Evolutionary conservation across 53 echinoderm and acorn worm species (phyloP), one percentile per base, ranked within the genome.

Genomic region (Stichopus horrens): DNA sequence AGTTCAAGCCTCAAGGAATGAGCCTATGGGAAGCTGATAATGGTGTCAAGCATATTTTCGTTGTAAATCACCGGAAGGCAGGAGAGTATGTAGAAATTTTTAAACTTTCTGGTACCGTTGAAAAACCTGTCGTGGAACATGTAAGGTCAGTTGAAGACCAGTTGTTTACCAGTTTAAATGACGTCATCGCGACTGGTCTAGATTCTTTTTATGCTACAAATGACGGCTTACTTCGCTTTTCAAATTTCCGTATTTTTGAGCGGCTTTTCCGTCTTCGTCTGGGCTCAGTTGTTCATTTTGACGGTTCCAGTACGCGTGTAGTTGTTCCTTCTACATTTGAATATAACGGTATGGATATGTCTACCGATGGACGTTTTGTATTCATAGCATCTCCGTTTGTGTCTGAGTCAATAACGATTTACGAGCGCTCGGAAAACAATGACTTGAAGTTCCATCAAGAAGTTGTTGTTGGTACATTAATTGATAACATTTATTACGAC

Each of bases 241-340:
- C 87, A 2, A 18, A 8, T 10, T 75, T 23, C 9, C 74, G 87
- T 21, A 14, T 57, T 20, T 54, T 87, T 5, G 87, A 87, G 87
- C 11, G 75, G 55, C 52, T 74, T 10, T 18, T 58, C 8, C 54
- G 21, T 55, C 71, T 52, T 7, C 75, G 13, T 7, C 74, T 74
- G 87, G 87, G 75, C 2, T 87, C 87, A 14, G 87, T 87, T 14
- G 87, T 87, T 73, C 58, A 87, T 57, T 87, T 51, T n/a, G 87
- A 87, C 74, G 87, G 87, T 55, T 9, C n/a, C 16, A 19, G n/a
- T 5, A 53, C 55, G n/a, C 37, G 54, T 10, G 54, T 55, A 9
- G 87, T 87, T 4, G 53, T 75, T 55, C 54, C 0, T 4, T 54
- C 55, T 52, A 54, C 56, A 53, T 87, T 74, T 74, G 87, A 87